phyloP scores from a whole-genome alignment of 2,888 invertebrate species.

The Hyposoter dolosus region DNA sequence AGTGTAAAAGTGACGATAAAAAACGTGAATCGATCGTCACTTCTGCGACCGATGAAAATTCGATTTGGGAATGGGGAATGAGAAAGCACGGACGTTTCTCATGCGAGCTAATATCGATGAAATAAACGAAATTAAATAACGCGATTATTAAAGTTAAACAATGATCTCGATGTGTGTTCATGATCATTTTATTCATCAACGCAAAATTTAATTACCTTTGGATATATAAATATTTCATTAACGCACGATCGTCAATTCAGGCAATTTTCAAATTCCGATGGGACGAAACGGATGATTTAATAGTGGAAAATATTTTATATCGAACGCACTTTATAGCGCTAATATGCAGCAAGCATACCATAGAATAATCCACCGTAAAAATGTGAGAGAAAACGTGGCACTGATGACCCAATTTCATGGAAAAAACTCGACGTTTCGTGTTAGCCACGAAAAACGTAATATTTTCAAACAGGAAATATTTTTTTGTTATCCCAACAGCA shows the following conservation, averaged over 20 bases:
- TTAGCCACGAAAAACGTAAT: too few species aligned
- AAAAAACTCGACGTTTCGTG: too few species aligned
- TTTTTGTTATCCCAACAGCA: too few species aligned
- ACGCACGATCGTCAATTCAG: neutral
- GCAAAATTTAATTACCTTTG: neutral
- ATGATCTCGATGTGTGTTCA: neutral
- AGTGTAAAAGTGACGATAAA: neutral
- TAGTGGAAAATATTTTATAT: neutral
- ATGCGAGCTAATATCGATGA: neutral
- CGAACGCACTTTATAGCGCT: neutral
- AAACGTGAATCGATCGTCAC: neutral
- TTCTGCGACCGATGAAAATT: neutral
- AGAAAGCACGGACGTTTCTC: slow-evolving; percentile 4
- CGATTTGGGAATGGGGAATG: neutral
- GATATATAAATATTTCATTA: neutral
- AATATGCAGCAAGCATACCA: neutral
- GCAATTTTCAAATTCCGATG: neutral
- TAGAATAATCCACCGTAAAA: neutral
- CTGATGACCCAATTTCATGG: too few species aligned
- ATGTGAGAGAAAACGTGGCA: neutral
- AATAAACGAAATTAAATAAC: neutral
- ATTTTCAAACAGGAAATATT: too few species aligned
- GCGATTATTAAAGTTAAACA: neutral
- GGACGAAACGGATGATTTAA: neutral
- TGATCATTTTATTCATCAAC: neutral